phyloP scores from a whole-genome alignment of 2,113 vertebrate genomes.

The Kryptolebias marmoratus region DNA sequence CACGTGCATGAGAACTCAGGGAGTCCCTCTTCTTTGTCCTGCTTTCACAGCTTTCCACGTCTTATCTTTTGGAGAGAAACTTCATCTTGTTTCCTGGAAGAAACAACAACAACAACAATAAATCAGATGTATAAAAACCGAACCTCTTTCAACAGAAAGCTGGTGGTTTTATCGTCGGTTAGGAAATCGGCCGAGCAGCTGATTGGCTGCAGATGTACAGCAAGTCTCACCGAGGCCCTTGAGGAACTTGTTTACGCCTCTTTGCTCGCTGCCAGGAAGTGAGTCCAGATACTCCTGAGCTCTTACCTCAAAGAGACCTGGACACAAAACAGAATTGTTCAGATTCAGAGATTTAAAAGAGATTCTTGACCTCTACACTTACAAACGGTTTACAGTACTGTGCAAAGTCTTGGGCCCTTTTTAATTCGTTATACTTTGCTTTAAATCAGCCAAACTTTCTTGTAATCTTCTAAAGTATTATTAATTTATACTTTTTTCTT shows the following conservation, averaged over 20 bases:
- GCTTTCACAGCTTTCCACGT: constrained; percentile 5
- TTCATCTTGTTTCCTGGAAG: constrained; percentile 83
- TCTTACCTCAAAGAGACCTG: constrained; percentile 94
- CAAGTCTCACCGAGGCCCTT: constrained; percentile 89
- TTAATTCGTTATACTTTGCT: too few species aligned
- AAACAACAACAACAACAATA: neutral
- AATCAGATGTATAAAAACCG: neutral
- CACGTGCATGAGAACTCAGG: constrained; percentile 5
- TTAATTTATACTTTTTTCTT: neutral
- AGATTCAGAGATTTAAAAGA: neutral
- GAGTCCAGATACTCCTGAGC: constrained; percentile 95
- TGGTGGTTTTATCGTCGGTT: neutral
- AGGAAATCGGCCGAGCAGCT: neutral
- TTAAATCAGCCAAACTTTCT: neutral
- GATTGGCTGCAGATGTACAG: neutral
- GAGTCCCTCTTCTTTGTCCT: constrained; percentile 9
- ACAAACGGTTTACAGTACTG: too few species aligned
- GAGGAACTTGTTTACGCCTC: constrained; percentile 94
- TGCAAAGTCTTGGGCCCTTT: neutral
- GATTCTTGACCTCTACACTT: neutral
- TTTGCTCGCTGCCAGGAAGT: constrained; percentile 89
- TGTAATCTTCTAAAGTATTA: too few species aligned
- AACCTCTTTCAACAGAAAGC: neutral
- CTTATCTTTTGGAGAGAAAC: constrained; percentile 84
- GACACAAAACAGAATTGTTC: neutral